Percentiles rank a stretch among this genome's conserved stretches.
phyloP scores from a whole-genome alignment of 2,888 invertebrate genomes.

The Scaptomyza caliginosa region DNA sequence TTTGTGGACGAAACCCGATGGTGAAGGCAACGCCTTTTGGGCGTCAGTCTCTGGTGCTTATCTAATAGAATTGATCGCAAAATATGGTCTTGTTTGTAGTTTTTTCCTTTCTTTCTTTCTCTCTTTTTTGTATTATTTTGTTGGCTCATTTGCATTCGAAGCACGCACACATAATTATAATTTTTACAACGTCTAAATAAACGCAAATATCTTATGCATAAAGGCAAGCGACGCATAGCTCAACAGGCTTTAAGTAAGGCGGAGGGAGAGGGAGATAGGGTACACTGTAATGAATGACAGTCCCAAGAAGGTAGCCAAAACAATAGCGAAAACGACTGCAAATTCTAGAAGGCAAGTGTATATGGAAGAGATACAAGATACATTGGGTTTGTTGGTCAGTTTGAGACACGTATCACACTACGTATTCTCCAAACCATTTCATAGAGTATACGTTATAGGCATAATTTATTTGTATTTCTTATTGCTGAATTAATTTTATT shows the following conservation, averaged over 20 bases:
- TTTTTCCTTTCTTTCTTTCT: constrained; percentile 7
- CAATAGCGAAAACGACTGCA: constrained; percentile 16
- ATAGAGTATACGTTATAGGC: neutral
- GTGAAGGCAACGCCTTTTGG: constrained; percentile 33
- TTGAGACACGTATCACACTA: too few species aligned
- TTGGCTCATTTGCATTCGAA: constrained; percentile 49
- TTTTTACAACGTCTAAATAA: constrained; percentile 79
- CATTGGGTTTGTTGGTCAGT: neutral
- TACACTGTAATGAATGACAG: constrained; percentile 63
- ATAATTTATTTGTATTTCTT: constrained; percentile 4
- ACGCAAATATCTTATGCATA: constrained; percentile 74
- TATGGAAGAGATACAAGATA: neutral
- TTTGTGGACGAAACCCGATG: too few species aligned
- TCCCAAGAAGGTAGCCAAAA: constrained; percentile 60
- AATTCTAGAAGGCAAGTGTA: constrained; percentile 32
- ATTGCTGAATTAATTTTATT: constrained; percentile 30
- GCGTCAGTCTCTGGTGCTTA: constrained; percentile 48
- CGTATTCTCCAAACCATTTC: too few species aligned
- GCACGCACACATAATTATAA: constrained; percentile 78
- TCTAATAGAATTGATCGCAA: constrained; percentile 73
- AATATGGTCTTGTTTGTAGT: constrained; percentile 65
- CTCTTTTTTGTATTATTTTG: neutral
- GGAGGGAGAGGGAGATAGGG: neutral
- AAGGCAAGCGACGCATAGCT: constrained; percentile 46
- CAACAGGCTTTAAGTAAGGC: constrained; percentile 7